Percentiles rank a stretch among this genome's conserved stretches.
phyloP scores from a whole-genome alignment of 1,140 invertebrate species.

The Drosophila repletoides region DNA sequence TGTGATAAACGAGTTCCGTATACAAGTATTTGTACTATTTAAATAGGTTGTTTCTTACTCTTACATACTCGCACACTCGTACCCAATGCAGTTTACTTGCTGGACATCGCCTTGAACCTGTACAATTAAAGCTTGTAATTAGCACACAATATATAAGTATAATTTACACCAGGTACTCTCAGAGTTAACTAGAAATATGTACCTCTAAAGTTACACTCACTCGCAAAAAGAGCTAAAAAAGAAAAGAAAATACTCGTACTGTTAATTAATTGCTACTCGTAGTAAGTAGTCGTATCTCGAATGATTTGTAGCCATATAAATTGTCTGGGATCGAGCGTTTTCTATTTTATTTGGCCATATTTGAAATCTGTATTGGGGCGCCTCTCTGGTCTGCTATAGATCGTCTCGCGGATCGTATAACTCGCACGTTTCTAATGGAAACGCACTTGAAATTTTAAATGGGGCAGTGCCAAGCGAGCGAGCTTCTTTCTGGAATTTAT shows the following conservation, averaged over 20 bases:
- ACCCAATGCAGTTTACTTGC: background rate
- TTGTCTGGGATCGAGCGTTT: slow-evolving; percentile 12
- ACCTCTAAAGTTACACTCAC: slow-evolving; percentile 41
- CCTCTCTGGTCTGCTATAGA: slow-evolving; percentile 55
- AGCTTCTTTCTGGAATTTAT: background rate
- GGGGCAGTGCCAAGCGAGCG: no score
- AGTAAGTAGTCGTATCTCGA: slow-evolving; percentile 25
- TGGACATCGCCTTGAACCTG: slow-evolving; percentile 37
- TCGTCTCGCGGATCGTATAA: slow-evolving; percentile 66
- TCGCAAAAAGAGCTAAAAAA: background rate
- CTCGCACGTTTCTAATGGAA: slow-evolving; percentile 61
- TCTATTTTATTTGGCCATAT: slow-evolving; percentile 22
- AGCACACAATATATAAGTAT: slow-evolving; percentile 36
- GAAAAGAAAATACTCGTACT: slow-evolving; percentile 34
- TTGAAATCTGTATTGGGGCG: slow-evolving; percentile 25
- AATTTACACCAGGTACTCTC: slow-evolving; percentile 38
- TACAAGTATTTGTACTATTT: background rate
- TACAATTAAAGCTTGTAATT: slow-evolving; percentile 39
- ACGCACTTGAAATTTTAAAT: slow-evolving; percentile 68
- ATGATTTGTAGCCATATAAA: slow-evolving; percentile 48
- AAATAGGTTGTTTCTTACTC: slow-evolving; percentile 1
- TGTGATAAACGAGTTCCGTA: slow-evolving; percentile 26
- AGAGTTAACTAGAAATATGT: slow-evolving; percentile 28
- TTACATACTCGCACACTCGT: no score
- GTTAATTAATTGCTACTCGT: slow-evolving; percentile 59